A percentile compares a stretch with the other conserved stretches of the same genome.
Evolutionary conservation across 1,140 invertebrate species (phyloP).

Genomic region (Bombus difficillimus): DNA sequence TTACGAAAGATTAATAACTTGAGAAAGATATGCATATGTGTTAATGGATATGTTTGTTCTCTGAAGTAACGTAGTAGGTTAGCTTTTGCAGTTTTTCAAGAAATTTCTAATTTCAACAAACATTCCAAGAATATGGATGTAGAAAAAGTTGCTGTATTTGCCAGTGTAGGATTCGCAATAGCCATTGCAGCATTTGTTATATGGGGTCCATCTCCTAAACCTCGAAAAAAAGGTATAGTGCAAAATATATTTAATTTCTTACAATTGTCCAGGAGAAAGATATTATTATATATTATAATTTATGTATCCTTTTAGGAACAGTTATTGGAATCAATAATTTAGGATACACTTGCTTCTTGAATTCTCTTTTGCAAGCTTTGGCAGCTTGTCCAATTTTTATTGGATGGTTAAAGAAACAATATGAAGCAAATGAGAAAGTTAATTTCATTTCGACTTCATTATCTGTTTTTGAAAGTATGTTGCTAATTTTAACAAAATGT

Average conservation of each 20-base stretch:
- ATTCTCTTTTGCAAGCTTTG: constrained; percentile 92
- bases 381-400: constrained; percentile 92
- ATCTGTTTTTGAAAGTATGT: constrained; percentile 85
- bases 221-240: constrained; percentile 77
- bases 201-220: constrained; percentile 87
- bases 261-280: background rate
- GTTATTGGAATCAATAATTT: constrained; percentile 92
- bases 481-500: constrained; percentile 32
- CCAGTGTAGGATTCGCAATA: constrained; percentile 88
- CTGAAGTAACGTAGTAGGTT: constrained; percentile 12
- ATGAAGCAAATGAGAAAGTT: constrained; percentile 83
- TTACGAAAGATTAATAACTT: background rate
- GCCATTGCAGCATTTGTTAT: constrained; percentile 90
- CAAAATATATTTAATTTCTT: background rate
- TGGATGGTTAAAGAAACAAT: constrained; percentile 89
- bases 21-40: background rate
- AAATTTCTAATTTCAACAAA: constrained; percentile 7
- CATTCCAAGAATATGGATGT: constrained; percentile 83
- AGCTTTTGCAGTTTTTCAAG: constrained; percentile 6
- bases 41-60: background rate
- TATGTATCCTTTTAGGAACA: constrained; percentile 83
- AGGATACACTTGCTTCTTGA: constrained; percentile 93
- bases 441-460: constrained; percentile 86
- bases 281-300: constrained; percentile 1
- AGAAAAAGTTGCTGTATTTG: constrained; percentile 87